Base-by-base conservation (phyloP, 2,888 invertebrate genomes). In the Panorpa germanica region DNA sequence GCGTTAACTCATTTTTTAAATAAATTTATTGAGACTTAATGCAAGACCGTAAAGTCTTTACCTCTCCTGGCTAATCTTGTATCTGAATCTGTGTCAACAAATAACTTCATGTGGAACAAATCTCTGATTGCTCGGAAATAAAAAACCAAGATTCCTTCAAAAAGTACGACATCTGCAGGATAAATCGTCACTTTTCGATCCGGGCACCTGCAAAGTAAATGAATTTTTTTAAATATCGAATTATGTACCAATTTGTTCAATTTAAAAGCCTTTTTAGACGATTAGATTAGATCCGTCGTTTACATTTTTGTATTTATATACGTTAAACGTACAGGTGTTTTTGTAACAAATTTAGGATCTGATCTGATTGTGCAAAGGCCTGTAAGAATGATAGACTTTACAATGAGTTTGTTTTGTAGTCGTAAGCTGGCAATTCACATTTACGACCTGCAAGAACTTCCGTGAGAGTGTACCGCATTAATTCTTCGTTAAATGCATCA, bases 61-160 rank as follows among this genome's bases (percentile, higher is more conserved):
- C 93, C 95, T 71, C 96, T 66, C 43, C 96, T 66, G 1, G 95
- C 91, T 13, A 98, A 63, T 46, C 98, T 66, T 2, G 93, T 98
- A 52, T 98, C 98, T 0, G 98, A 93, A 58, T 98, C 96, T 0
- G 95, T 95, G 50, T 98, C 98, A 4, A 98, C 96, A 58, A 98
- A 98, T 21, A 99, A 61, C 55, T 98, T 98, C 91, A 98, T 95
- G 55, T 96, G 88, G 59, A 96, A 98, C 34, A 95, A 60, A 35
- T 93, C 81, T 29, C 95, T 61, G 37, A 98, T 80, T 50, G 86
- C 82, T 1, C 86, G 83, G 54, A 91, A 91, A 59, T 96, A 96
- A 59, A 99, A 98, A 20, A 91, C 88, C 33, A 99, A 66, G 51
- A 98, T 98, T 12, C 98, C 98, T 55, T 99, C 98, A 43, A 95